Conservation (phyloP, 1,140 invertebrate genomes). For the Cherax quadricarinatus region DNA sequence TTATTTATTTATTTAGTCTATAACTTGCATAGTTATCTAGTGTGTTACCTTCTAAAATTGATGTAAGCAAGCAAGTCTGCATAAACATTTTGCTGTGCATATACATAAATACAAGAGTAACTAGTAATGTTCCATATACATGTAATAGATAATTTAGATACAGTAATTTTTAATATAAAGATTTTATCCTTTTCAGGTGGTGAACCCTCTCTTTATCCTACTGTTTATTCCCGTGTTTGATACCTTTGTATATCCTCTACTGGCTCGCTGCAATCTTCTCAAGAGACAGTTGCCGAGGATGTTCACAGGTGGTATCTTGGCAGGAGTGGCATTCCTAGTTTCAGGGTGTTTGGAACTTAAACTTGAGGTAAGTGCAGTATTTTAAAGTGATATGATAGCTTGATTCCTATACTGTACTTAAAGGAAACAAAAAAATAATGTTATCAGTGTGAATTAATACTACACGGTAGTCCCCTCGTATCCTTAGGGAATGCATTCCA, state of each 20-base stretch:
- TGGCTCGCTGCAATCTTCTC: constrained; percentile 78
- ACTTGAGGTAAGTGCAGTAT: constrained; percentile 82
- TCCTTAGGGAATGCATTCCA: too few species aligned
- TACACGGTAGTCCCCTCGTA: too few species aligned
- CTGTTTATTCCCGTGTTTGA: constrained; percentile 93
- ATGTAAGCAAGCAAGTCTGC: too few species aligned
- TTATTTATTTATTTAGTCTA: too few species aligned
- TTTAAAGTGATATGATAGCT: background rate
- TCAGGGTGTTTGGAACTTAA: constrained; percentile 90
- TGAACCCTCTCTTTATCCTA: constrained; percentile 92
- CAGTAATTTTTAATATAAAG: background rate
- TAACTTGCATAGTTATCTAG: too few species aligned
- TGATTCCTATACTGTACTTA: too few species aligned
- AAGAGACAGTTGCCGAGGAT: constrained; percentile 86
- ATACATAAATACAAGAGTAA: too few species aligned
- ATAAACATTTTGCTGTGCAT: too few species aligned
- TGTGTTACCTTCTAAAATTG: too few species aligned
- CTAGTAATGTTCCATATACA: too few species aligned
- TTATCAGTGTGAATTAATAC: background rate
- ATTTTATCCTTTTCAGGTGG: constrained; percentile 69
- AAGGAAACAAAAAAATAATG: too few species aligned
- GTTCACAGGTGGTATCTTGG: constrained; percentile 88
- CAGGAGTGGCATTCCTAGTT: constrained; percentile 89
- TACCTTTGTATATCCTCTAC: constrained; percentile 82
- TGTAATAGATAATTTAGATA: background rate